Evolutionary conservation across 1,140 invertebrate genomes (phyloP), one percentile per base, ranked within the genome.

Genomic region (Leptinotarsa defecta): DNA sequence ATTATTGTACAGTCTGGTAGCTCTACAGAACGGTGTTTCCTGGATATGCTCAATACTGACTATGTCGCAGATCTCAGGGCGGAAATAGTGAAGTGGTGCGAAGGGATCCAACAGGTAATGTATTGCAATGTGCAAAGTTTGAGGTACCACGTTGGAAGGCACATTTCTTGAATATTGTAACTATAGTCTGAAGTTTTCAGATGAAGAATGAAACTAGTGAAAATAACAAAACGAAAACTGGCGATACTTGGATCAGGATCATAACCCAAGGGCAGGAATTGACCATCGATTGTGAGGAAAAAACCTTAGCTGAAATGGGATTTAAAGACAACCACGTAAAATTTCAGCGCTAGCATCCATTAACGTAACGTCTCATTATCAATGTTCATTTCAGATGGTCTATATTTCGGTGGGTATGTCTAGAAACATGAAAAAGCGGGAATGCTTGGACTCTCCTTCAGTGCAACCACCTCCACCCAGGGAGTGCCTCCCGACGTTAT

Each of bases 261-360:
- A 97, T 98, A 65, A 96, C 95, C 0, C 94, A 96, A 84, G 96
- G 96, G 0, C 96, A 97, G 84, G 96, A 98, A 84, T 86, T 98
- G 3, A 95, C 94, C 0, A 92, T 94, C n/a, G 96, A 98, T 78
- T 95, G 94, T 82, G 96, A 98, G 84, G 96, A 98, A 82, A 94
- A 96, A 79, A 94, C 92, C 0, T 84, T 98, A 0, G 91, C 91
- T 19, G 95, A 97, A 85, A 93, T 97, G 86, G 95, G 95, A 43
- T 95, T 98, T 81, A 98, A 97, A 84, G 96, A 98, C 84, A 92
- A 92, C 78, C 90, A 91, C 86, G 89, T 89, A 83, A 6, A 20
- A 13, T 57, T 48, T 63, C 34, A 13, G 15, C 20, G 20, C 17
- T 27, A 6, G 3, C 17, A 71, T 43, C 70, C 24, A 22, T 61